Percentiles rank a stretch among this genome's conserved stretches.
phyloP scores from a whole-genome alignment of 2,797 vertebrate species.

The Phalanger gymnotis region DNA sequence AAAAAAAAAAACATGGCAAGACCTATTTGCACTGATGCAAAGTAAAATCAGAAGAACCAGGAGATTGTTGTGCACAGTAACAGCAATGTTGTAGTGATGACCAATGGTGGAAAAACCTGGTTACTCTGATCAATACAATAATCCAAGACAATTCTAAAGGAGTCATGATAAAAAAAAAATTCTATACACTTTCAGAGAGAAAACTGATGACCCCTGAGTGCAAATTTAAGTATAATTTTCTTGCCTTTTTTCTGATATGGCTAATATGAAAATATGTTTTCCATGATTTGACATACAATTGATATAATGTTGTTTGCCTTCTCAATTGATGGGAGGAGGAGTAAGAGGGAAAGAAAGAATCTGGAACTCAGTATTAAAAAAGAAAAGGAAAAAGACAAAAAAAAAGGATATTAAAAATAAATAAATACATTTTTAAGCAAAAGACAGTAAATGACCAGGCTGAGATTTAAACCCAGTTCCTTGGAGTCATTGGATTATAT shows the following conservation, averaged over 20 bases:
- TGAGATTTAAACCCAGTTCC: background rate
- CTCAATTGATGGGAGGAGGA: background rate
- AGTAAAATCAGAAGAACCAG: too few species aligned
- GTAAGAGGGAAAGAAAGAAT: background rate
- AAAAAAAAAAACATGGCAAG: too few species aligned
- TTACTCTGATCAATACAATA: too few species aligned
- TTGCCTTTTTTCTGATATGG: background rate
- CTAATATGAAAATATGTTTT: background rate
- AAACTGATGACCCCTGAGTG: too few species aligned
- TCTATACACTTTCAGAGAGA: too few species aligned
- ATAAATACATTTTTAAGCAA: background rate
- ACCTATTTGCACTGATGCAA: too few species aligned
- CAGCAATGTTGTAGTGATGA: too few species aligned
- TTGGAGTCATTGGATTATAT: background rate
- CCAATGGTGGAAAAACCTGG: too few species aligned
- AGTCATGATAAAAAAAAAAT: too few species aligned
- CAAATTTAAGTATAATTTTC: background rate
- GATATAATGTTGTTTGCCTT: background rate
- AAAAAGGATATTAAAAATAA: background rate
- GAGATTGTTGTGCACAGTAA: too few species aligned
- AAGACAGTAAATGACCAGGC: background rate
- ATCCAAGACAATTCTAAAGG: too few species aligned
- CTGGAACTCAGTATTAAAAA: background rate
- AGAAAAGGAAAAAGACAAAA: background rate
- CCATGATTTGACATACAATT: background rate